phyloP scores from a whole-genome alignment of 37 sponge, comb jelly and placozoan species.

The Chondrosia reniformis region DNA sequence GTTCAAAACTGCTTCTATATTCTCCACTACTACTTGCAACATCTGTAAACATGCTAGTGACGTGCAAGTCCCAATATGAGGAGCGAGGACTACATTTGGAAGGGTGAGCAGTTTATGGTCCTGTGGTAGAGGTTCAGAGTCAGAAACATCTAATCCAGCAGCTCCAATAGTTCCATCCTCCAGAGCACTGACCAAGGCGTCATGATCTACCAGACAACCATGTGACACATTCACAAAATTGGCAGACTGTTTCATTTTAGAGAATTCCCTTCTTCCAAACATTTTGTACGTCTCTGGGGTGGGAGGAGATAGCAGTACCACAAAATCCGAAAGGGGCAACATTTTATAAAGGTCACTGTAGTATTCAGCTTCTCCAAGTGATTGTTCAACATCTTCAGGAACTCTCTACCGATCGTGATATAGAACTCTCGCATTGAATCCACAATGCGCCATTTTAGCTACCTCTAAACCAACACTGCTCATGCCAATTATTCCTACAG shows the following conservation, averaged over 20 bases:
- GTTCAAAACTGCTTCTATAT: conserved; percentile 63
- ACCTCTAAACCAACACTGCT: conserved; percentile 77
- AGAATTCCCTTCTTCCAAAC: conserved; percentile 70
- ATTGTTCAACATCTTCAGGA: not conserved
- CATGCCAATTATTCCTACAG: conserved; percentile 88
- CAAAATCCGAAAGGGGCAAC: conserved; percentile 67
- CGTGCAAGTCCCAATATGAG: conserved; percentile 84
- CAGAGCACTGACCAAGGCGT: conserved; percentile 73
- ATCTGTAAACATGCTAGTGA: conserved; percentile 58
- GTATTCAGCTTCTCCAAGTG: conserved; percentile 44
- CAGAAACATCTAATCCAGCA: conserved; percentile 89
- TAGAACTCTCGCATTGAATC: conserved; percentile 76
- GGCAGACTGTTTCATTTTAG: conserved; percentile 60
- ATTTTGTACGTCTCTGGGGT: conserved; percentile 57
- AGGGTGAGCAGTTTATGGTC: conserved; percentile 77
- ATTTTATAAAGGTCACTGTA: conserved; percentile 35
- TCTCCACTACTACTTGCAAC: conserved; percentile 61
- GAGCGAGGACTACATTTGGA: conserved; percentile 71
- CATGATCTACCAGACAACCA: conserved; percentile 82
- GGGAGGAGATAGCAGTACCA: conserved; percentile 66
- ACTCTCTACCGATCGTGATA: conserved; percentile 79
- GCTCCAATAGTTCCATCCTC: conserved; percentile 45
- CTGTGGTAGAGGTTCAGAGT: conserved; percentile 85
- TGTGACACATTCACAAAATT: conserved; percentile 81
- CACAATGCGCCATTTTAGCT: conserved; percentile 61